These are phyloP conservation scores for Tragelaphus imberbis DNA, from an alignment of 2,113 vertebrate species.

Conservation along the genomic window DNA sequence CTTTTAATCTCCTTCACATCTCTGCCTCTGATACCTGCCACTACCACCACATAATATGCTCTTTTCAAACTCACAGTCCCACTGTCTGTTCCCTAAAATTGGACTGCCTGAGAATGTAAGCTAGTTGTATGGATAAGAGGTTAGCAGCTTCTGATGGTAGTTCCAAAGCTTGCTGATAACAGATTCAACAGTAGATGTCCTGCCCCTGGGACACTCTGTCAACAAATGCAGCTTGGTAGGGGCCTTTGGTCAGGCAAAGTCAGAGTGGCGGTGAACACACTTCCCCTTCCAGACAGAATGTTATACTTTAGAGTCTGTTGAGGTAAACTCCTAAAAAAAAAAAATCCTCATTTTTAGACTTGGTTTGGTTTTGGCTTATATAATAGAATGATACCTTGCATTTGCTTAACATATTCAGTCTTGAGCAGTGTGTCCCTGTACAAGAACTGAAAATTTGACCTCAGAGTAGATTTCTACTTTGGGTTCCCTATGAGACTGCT, in stretches of 20 bases:
- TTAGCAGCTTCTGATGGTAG: background rate
- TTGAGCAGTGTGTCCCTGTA: background rate
- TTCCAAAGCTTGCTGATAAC: background rate
- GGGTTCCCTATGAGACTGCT: background rate
- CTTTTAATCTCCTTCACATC: background rate
- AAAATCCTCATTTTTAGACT: background rate
- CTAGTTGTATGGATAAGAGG: background rate
- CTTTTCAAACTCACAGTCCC: background rate
- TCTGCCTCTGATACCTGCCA: background rate
- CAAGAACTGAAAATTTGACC: background rate
- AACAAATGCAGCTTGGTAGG: background rate
- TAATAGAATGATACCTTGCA: background rate
- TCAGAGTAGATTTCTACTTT: background rate
- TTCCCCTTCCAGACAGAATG: background rate
- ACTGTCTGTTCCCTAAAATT: background rate
- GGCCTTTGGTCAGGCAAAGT: background rate
- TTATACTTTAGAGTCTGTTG: background rate
- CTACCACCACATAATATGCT: background rate
- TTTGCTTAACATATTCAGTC: constrained; percentile 14
- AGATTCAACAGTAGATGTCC: background rate
- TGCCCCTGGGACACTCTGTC: background rate
- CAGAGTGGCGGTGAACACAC: background rate
- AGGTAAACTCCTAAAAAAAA: background rate
- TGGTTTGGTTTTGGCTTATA: background rate
- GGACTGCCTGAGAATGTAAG: background rate